Evolutionary conservation across 2,113 vertebrate species (phyloP).

Genomic region (Rhinolophus sinicus): DNA sequence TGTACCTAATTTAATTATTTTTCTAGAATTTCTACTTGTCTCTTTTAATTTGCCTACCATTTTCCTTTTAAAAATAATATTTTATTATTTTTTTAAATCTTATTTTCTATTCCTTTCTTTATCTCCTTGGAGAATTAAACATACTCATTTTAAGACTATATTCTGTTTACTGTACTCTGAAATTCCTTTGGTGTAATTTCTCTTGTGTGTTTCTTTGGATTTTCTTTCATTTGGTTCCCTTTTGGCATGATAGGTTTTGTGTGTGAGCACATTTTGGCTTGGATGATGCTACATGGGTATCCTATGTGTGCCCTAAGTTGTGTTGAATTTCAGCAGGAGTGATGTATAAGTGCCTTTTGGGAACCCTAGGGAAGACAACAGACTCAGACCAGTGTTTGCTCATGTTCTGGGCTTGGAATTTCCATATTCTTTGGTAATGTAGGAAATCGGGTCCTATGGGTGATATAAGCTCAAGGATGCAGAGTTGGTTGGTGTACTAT

Average conservation of each 20-base stretch:
- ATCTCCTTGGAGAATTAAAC: neutral
- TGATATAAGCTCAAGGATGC: neutral
- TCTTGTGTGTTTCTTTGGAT: neutral
- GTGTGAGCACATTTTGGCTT: neutral
- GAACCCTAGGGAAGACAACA: neutral
- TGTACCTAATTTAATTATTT: neutral
- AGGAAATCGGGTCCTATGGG: neutral
- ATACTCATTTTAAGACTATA: neutral
- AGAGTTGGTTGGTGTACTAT: neutral
- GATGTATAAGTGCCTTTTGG: neutral
- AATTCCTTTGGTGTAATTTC: neutral
- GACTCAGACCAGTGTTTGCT: neutral
- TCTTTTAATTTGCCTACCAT: neutral
- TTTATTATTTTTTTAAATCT: neutral
- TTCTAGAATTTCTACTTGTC: neutral
- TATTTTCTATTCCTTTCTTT: constrained; percentile 9
- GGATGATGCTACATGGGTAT: neutral
- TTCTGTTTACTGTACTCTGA: neutral
- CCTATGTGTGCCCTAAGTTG: neutral
- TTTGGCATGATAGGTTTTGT: neutral
- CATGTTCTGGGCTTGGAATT: neutral
- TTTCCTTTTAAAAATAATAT: neutral
- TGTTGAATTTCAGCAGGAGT: neutral
- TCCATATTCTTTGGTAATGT: neutral
- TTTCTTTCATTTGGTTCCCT: neutral